phyloP scores from a whole-genome alignment of 2,113 vertebrate genomes.

The Natator depressus region DNA sequence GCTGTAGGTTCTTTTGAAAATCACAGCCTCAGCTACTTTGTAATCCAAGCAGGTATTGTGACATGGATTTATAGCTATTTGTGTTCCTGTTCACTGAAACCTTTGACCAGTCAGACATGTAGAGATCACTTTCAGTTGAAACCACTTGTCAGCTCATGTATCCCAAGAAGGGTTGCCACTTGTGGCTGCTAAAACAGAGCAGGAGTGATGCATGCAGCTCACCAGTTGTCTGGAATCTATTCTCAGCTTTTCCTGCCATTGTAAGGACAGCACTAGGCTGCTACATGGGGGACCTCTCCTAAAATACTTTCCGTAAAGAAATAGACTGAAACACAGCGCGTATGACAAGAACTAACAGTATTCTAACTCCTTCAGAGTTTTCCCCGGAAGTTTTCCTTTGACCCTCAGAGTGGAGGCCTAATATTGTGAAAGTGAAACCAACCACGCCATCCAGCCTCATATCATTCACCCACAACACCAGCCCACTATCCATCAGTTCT shows the following conservation, averaged over 20 bases:
- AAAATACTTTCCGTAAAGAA: background rate
- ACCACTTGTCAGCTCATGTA: background rate
- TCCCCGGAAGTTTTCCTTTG: background rate
- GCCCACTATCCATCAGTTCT: background rate
- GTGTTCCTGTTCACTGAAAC: background rate
- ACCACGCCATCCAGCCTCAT: background rate
- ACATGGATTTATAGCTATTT: background rate
- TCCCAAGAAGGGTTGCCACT: background rate
- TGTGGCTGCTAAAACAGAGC: background rate
- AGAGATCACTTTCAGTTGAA: background rate
- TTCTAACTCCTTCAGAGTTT: background rate
- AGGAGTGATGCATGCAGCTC: background rate
- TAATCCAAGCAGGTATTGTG: background rate
- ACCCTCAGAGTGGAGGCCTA: background rate
- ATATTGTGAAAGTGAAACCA: background rate
- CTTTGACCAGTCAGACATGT: background rate
- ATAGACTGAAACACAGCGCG: background rate
- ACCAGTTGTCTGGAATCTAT: background rate
- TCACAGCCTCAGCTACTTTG: background rate
- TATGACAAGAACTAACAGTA: background rate
- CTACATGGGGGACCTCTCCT: background rate
- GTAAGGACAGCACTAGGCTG: background rate
- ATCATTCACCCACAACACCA: background rate
- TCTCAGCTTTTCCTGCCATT: background rate
- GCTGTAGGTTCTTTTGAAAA: background rate